These are phyloP conservation scores for Lagodon rhomboides DNA, from an alignment of 2,797 vertebrate genomes.

Conservation along the genomic window DNA sequence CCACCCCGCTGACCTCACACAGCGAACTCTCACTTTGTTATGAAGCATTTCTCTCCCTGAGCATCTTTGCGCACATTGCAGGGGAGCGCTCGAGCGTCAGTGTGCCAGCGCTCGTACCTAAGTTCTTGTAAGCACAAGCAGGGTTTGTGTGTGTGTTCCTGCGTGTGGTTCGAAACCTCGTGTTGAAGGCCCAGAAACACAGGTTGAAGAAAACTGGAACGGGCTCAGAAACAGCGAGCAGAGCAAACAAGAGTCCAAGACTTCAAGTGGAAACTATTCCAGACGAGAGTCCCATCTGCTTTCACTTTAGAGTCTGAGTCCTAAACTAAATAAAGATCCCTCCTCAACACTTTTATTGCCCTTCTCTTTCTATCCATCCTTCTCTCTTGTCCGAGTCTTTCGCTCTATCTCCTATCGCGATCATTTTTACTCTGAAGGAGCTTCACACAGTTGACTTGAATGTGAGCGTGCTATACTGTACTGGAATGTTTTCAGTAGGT, in stretches of 20 bases:
- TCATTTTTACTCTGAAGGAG: constrained; percentile 66
- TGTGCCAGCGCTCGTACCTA: neutral
- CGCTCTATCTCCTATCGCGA: constrained; percentile 38
- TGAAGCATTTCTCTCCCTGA: constrained; percentile 24
- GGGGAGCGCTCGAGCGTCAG: constrained; percentile 16
- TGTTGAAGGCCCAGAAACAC: constrained; percentile 63
- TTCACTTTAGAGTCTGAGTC: constrained; percentile 85
- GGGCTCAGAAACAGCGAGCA: constrained; percentile 71
- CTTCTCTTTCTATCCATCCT: constrained; percentile 69
- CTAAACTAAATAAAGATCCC: constrained; percentile 89
- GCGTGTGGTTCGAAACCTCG: constrained; percentile 51
- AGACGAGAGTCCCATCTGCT: constrained; percentile 85
- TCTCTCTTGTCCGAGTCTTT: constrained; percentile 46
- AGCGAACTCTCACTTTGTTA: constrained; percentile 15
- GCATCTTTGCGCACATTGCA: constrained; percentile 29
- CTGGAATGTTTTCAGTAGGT: constrained; percentile 5
- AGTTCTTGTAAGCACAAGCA: constrained; percentile 25
- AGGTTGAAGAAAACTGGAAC: constrained; percentile 75
- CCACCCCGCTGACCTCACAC: constrained; percentile 59
- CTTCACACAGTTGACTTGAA: constrained; percentile 51
- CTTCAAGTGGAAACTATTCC: constrained; percentile 89
- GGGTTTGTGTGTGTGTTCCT: constrained; percentile 41
- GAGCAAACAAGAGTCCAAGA: constrained; percentile 78
- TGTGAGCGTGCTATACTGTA: constrained; percentile 40
- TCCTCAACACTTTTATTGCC: constrained; percentile 82